Conservation (phyloP, 2,888 invertebrate species). For the Syritta pipiens region DNA sequence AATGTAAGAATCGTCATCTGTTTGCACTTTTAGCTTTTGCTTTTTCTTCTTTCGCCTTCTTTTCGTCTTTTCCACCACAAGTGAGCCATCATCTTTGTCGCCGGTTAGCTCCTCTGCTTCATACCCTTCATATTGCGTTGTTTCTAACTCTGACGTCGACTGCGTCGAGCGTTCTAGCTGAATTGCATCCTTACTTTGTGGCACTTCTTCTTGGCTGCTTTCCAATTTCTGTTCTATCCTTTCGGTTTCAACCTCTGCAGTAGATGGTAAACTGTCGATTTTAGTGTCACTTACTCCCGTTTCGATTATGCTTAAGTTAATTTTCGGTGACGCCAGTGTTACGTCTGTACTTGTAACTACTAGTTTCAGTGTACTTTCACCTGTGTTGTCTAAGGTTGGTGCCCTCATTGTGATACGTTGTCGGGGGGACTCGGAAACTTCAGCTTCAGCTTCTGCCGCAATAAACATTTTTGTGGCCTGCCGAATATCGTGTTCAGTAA, state of each 20-base stretch:
- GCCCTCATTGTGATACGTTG: slow-evolving; percentile 75
- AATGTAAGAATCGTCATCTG: slow-evolving; percentile 80
- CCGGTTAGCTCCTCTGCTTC: slow-evolving; percentile 85
- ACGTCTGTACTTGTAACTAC: slow-evolving; percentile 70
- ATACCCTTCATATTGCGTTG: slow-evolving; percentile 83
- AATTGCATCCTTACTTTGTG: slow-evolving; percentile 77
- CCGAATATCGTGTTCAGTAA: slow-evolving; percentile 72
- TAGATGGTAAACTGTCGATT: slow-evolving; percentile 22
- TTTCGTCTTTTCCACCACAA: slow-evolving; percentile 74
- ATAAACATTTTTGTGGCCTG: slow-evolving; percentile 77
- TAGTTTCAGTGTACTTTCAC: slow-evolving; percentile 75
- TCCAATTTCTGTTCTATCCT: slow-evolving; percentile 76
- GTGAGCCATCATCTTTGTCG: slow-evolving; percentile 76
- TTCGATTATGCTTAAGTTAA: slow-evolving; percentile 77
- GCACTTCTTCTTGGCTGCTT: slow-evolving; percentile 60
- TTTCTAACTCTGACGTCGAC: slow-evolving; percentile 76
- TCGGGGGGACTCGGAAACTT: slow-evolving; percentile 72
- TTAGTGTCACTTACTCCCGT: slow-evolving; percentile 71
- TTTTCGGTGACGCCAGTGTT: slow-evolving; percentile 70
- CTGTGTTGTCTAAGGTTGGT: slow-evolving; percentile 78
- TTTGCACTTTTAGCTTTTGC: slow-evolving; percentile 80
- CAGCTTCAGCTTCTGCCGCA: slow-evolving; percentile 73
- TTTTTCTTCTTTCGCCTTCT: slow-evolving; percentile 81
- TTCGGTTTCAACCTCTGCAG: slow-evolving; percentile 81
- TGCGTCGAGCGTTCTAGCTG: neutral